phyloP scores from a whole-genome alignment of 2,888 invertebrate genomes.

The Folsomia manolachei region DNA sequence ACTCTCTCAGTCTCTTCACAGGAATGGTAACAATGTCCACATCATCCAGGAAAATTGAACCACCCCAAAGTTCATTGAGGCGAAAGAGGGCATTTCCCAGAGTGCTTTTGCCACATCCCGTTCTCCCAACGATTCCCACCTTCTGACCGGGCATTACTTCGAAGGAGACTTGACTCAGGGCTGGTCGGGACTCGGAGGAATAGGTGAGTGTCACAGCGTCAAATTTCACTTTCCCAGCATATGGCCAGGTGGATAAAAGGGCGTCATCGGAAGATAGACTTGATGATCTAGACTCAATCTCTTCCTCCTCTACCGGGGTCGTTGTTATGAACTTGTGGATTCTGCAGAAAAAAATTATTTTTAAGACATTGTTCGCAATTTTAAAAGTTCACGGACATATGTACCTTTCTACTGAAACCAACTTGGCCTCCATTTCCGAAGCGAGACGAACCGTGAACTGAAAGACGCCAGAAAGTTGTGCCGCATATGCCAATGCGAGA shows the following conservation, averaged over 20 bases:
- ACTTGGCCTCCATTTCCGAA: constrained; percentile 57
- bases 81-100: constrained; percentile 62
- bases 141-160: constrained; percentile 60
- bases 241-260: constrained; percentile 57
- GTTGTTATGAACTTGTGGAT: constrained; percentile 52
- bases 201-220: constrained; percentile 58
- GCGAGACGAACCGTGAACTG: constrained; percentile 59
- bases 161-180: constrained; percentile 60
- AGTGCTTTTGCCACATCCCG: constrained; percentile 61
- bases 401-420: constrained; percentile 56
- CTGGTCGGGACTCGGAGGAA: constrained; percentile 55
- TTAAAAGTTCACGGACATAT: too few species aligned
- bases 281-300: background rate
- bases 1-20: constrained; percentile 58
- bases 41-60: constrained; percentile 59
- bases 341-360: too few species aligned
- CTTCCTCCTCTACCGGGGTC: constrained; percentile 34
- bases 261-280: background rate
- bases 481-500: constrained; percentile 62
- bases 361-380: too few species aligned
- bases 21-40: constrained; percentile 57
- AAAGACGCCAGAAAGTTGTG: constrained; percentile 62
- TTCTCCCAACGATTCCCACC: constrained; percentile 60
- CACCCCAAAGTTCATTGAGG: constrained; percentile 60
- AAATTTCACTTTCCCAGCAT: constrained; percentile 58